phyloP scores from a whole-genome alignment of 2,113 vertebrate species.

The Suricata suricatta region DNA sequence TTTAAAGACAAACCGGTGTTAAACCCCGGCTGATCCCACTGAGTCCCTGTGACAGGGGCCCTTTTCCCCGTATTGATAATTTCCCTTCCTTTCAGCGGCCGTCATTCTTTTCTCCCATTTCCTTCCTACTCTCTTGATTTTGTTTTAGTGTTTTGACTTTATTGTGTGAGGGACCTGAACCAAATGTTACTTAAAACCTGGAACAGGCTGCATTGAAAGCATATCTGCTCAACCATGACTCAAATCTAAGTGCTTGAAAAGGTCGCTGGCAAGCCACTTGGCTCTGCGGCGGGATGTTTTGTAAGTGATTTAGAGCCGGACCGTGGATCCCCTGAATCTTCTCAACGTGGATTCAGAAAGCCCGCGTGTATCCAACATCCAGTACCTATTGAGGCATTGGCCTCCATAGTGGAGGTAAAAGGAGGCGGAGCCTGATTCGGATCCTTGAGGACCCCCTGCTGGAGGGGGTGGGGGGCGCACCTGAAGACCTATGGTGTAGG shows the following conservation, averaged over 20 bases:
- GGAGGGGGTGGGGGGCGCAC: background rate
- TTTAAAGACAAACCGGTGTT: background rate
- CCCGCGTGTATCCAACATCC: background rate
- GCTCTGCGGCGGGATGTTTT: background rate
- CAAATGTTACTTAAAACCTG: background rate
- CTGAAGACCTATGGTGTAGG: background rate
- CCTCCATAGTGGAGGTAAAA: background rate
- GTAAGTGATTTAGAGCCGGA: background rate
- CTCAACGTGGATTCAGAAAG: background rate
- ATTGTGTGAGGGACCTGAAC: background rate
- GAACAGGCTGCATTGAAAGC: background rate
- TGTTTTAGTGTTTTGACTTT: background rate
- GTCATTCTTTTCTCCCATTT: accelerated
- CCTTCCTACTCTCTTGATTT: background rate
- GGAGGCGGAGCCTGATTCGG: accelerated
- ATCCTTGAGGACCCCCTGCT: background rate
- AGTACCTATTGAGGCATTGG: too few relatives aligned
- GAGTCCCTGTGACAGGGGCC: accelerated
- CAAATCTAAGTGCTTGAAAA: background rate
- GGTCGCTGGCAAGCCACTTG: background rate
- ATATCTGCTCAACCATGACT: background rate
- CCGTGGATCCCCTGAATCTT: background rate
- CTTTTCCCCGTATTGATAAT: background rate
- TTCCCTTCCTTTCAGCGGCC: accelerated
- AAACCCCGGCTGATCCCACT: too few relatives aligned